Conservation (phyloP, 1,140 invertebrate species). For the Trypoxylus dichotomus region DNA sequence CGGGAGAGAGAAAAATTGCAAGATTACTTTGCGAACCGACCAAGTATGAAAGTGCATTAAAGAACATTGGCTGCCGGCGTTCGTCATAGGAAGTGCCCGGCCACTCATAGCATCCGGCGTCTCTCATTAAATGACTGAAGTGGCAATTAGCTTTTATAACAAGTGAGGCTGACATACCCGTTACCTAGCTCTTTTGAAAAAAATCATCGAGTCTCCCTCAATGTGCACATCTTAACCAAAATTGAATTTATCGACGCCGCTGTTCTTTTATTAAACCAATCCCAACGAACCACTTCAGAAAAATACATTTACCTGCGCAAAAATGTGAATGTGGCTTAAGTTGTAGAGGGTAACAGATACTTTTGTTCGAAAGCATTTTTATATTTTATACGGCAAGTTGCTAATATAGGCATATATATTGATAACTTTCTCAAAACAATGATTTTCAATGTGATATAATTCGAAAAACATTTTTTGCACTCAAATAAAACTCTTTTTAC, state of each 20-base stretch:
- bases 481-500: too few species aligned
- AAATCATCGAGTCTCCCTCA: background rate
- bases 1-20: slow-evolving; percentile 27
- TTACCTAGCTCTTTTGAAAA: slow-evolving; percentile 21
- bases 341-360: too few species aligned
- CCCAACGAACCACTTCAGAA: background rate
- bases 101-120: slow-evolving; percentile 42
- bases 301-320: background rate
- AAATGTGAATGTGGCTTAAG: too few species aligned
- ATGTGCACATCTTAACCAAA: background rate
- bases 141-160: slow-evolving; percentile 32
- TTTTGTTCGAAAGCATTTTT: too few species aligned
- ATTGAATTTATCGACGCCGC: slow-evolving; percentile 4
- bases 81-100: slow-evolving; percentile 39
- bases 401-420: too few species aligned
- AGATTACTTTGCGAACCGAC: slow-evolving; percentile 36
- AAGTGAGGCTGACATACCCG: slow-evolving; percentile 27
- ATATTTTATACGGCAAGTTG: too few species aligned
- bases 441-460: too few species aligned
- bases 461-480: too few species aligned
- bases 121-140: slow-evolving; percentile 33
- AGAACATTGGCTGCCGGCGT: slow-evolving; percentile 33
- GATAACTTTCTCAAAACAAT: too few species aligned
- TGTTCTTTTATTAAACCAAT: background rate
- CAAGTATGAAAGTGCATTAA: slow-evolving; percentile 40